Evolutionary conservation across 2,888 invertebrate genomes (phyloP).

Genomic region (Thecophora atra): DNA sequence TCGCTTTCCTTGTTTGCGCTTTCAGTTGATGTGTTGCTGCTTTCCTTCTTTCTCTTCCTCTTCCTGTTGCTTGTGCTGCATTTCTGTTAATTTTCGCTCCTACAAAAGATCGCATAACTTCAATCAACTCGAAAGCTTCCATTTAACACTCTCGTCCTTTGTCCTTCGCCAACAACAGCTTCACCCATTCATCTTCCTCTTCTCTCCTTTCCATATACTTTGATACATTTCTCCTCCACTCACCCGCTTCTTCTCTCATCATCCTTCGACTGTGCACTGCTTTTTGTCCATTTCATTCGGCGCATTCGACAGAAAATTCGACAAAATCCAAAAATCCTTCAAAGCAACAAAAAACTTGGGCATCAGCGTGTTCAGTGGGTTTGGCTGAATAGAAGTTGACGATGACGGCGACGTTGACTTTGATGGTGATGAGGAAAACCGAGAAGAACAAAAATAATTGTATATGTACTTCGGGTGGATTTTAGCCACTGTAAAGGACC

Average conservation of each 20-base stretch:
- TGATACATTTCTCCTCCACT: not conserved
- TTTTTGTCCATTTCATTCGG: slow-evolving; percentile 12
- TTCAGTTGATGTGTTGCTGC: not conserved
- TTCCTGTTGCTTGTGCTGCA: not conserved
- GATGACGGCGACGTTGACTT: not conserved
- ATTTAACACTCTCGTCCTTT: slow-evolving; percentile 15
- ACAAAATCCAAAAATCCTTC: slow-evolving; percentile 15
- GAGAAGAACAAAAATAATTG: not conserved
- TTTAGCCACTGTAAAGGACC: no score
- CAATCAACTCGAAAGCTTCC: slow-evolving; percentile 34
- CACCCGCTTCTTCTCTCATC: not conserved
- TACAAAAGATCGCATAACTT: slow-evolving; percentile 29
- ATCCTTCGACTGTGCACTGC: no score
- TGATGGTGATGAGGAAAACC: not conserved
- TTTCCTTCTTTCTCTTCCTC: not conserved
- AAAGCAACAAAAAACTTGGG: not conserved
- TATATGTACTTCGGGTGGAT: no score
- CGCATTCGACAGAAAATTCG: not conserved
- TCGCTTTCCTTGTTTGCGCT: no score
- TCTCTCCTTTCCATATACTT: not conserved
- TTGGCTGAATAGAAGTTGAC: not conserved
- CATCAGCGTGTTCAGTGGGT: not conserved
- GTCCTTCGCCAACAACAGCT: not conserved
- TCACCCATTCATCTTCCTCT: not conserved
- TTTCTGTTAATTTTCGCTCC: not conserved